phyloP scores from a whole-genome alignment of 2,888 invertebrate genomes.

The Chrysotoxum bicinctum region DNA sequence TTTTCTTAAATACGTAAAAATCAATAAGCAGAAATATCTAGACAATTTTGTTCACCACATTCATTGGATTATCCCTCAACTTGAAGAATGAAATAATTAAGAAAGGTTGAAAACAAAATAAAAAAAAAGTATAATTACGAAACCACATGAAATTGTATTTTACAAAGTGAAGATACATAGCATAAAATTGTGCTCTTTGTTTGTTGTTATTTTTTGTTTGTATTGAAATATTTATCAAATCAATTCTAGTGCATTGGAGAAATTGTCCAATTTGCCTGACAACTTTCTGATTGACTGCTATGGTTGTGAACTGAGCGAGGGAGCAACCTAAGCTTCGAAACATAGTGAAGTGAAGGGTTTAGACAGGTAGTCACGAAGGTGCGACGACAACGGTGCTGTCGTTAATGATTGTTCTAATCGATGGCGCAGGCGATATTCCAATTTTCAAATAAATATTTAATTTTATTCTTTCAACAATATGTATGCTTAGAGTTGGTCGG shows the following conservation, averaged over 20 bases:
- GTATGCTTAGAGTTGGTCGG: neutral
- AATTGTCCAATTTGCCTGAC: slow-evolving; percentile 73
- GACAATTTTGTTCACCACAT: slow-evolving; percentile 9
- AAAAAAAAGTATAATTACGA: slow-evolving; percentile 42
- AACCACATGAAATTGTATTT: slow-evolving; percentile 49
- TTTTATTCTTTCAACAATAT: slow-evolving; percentile 50
- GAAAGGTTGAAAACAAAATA: neutral
- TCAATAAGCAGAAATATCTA: slow-evolving; percentile 31
- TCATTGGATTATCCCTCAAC: slow-evolving; percentile 9
- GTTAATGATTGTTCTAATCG: slow-evolving; percentile 1
- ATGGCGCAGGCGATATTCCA: neutral
- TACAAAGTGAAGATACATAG: neutral
- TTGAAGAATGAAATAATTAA: neutral
- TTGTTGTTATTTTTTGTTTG: slow-evolving; percentile 2
- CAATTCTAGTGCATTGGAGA: slow-evolving; percentile 63
- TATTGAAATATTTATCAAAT: slow-evolving; percentile 67
- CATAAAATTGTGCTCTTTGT: slow-evolving; percentile 34
- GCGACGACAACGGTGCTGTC: slow-evolving; percentile 27
- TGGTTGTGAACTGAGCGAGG: neutral
- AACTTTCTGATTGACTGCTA: slow-evolving; percentile 63
- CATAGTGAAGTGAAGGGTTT: slow-evolving; percentile 3
- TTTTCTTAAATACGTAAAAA: slow-evolving; percentile 40
- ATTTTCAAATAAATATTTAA: slow-evolving; percentile 72
- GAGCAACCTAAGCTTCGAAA: neutral
- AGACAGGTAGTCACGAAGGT: slow-evolving; percentile 66